Conservation (phyloP, 1,140 invertebrate species). For the Probaryconus sp. region DNA sequence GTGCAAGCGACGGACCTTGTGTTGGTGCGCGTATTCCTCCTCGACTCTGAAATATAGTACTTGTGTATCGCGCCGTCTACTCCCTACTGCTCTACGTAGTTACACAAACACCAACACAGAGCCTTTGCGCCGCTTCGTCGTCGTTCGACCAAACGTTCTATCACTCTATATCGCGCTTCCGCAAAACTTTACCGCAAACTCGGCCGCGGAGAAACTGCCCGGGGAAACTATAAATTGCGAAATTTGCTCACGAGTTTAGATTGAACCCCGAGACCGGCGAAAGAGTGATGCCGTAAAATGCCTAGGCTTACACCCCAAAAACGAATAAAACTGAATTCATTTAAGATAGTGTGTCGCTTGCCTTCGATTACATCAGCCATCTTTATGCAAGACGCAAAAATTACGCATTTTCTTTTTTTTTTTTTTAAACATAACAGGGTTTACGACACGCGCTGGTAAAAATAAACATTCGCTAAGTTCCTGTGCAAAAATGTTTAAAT, state of each 20-base stretch:
- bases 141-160: conserved; percentile 49
- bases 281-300: conserved; percentile 52
- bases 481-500: too few relatives aligned
- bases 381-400: too few relatives aligned
- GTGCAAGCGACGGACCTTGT: not conserved
- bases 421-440: too few relatives aligned
- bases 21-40: conserved; percentile 42
- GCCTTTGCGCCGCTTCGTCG: conserved; percentile 45
- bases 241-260: conserved; percentile 63
- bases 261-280: conserved; percentile 38
- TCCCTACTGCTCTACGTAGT: conserved; percentile 1
- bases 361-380: conserved; percentile 1
- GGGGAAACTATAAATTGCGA: conserved; percentile 63
- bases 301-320: conserved; percentile 42
- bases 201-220: conserved; percentile 59
- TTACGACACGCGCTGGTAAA: too few relatives aligned
- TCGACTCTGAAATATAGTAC: conserved; percentile 59
- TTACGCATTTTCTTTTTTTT: too few relatives aligned
- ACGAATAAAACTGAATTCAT: conserved; percentile 42
- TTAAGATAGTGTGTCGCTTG: conserved; percentile 21
- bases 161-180: conserved; percentile 57
- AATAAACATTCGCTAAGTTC: too few relatives aligned
- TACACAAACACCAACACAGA: conserved; percentile 28
- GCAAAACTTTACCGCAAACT: conserved; percentile 62
- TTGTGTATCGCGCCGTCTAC: conserved; percentile 37